Percentiles rank a stretch among this genome's conserved stretches.
Evolutionary conservation across 2,797 vertebrate genomes (phyloP).

Genomic region (Pempheris klunzingeri): DNA sequence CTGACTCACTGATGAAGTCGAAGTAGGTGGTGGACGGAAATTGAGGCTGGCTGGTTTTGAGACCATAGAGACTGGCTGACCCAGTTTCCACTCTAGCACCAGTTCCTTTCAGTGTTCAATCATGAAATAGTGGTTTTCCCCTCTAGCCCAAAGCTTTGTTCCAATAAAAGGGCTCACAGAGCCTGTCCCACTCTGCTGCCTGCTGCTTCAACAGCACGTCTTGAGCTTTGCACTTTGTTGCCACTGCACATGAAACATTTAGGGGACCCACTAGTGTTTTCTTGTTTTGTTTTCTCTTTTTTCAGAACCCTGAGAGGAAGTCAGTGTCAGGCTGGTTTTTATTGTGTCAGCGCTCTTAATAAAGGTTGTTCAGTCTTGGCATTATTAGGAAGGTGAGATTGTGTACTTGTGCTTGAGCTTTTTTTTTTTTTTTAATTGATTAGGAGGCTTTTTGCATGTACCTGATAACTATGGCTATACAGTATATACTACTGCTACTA

Average conservation of each 20-base stretch:
- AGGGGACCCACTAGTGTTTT: too few relatives aligned
- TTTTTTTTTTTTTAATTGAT: background rate
- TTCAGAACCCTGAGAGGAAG: background rate
- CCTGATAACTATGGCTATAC: background rate
- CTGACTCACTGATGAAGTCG: constrained; percentile 75
- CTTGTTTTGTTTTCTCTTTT: too few relatives aligned
- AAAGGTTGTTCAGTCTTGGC: background rate
- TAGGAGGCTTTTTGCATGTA: background rate
- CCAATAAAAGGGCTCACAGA: constrained; percentile 53
- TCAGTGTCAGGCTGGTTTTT: background rate
- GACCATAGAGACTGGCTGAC: constrained; percentile 79
- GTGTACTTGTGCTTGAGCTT: background rate
- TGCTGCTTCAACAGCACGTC: constrained; percentile 17
- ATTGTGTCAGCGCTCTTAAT: background rate
- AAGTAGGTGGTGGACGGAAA: constrained; percentile 79
- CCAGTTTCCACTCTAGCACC: constrained; percentile 77
- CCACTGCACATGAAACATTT: constrained; percentile 21
- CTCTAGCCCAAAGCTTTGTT: constrained; percentile 67
- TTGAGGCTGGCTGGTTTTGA: constrained; percentile 70
- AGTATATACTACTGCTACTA: background rate
- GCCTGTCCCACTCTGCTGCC: constrained; percentile 29
- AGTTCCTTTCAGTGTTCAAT: constrained; percentile 72
- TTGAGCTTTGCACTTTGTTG: constrained; percentile 25
- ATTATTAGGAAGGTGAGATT: background rate
- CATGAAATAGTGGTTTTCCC: constrained; percentile 73